Conservation (phyloP, 2,113 vertebrate species). For the Mus spicilegus region DNA sequence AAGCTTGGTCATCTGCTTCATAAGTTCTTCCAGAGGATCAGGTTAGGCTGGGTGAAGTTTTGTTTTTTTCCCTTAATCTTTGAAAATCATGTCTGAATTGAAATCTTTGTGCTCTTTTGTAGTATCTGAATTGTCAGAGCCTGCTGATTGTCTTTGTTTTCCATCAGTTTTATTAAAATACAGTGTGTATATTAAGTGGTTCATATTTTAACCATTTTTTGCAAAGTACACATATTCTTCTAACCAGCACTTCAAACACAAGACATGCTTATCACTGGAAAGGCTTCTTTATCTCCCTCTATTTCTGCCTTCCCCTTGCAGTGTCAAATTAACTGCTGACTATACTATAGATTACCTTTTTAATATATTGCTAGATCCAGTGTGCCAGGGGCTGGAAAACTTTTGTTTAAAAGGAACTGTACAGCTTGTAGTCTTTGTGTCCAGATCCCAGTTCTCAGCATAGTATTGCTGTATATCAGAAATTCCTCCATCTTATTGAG, state of each 20-base stretch:
- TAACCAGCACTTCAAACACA: not conserved
- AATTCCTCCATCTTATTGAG: not conserved
- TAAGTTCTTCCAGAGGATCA: too few species aligned
- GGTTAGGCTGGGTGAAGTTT: too few species aligned
- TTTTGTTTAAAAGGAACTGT: not conserved
- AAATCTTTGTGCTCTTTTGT: not conserved
- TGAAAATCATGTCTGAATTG: not conserved
- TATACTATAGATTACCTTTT: not conserved
- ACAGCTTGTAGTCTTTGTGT: not conserved
- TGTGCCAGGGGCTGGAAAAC: not conserved
- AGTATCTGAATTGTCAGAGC: too few species aligned
- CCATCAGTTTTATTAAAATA: too few species aligned
- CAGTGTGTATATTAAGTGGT: too few species aligned
- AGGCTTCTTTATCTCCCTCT: not conserved
- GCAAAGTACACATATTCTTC: not conserved
- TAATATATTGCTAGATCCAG: not conserved
- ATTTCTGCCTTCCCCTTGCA: not conserved
- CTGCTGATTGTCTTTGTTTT: too few species aligned
- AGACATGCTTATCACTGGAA: not conserved
- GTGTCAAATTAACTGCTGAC: not conserved
- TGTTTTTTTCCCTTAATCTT: too few species aligned
- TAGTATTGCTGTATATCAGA: not conserved
- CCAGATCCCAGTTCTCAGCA: not conserved
- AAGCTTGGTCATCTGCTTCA: too few species aligned
- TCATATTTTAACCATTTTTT: too few species aligned